Evolutionary conservation across 2,888 invertebrate genomes (phyloP).

Genomic region (Philopedon plagiatum): DNA sequence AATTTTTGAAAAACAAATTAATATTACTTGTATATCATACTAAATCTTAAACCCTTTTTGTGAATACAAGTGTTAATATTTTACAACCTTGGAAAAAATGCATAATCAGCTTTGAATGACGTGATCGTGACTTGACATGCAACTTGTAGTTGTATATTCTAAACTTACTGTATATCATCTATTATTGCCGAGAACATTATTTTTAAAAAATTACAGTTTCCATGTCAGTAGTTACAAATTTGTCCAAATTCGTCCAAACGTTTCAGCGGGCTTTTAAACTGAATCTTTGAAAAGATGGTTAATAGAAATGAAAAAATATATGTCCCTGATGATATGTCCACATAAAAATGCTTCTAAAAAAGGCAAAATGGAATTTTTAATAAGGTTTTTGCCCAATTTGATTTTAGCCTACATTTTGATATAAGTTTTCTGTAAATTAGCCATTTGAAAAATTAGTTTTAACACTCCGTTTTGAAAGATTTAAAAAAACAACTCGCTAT

Average conservation of each 20-base stretch:
- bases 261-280: neutral
- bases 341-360: conserved; percentile 14
- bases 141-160: neutral
- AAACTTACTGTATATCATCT: conserved; percentile 8
- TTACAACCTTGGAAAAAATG: too few species aligned
- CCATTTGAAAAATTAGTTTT: neutral
- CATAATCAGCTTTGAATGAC: too few species aligned
- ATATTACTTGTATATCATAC: too few species aligned
- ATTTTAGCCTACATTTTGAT: conserved; percentile 3
- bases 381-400: conserved; percentile 13
- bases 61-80: too few species aligned
- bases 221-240: neutral
- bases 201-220: neutral
- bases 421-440: neutral
- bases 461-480: neutral
- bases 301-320: neutral
- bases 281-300: neutral
- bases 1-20: too few species aligned
- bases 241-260: neutral
- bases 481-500: neutral
- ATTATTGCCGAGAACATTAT: conserved; percentile 6
- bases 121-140: too few species aligned
- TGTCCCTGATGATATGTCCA: conserved; percentile 27
- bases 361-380: neutral
- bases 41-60: too few species aligned